Percentiles rank a stretch among this genome's conserved stretches.
phyloP scores from a whole-genome alignment of 1,140 invertebrate genomes.

The Delia radicum region DNA sequence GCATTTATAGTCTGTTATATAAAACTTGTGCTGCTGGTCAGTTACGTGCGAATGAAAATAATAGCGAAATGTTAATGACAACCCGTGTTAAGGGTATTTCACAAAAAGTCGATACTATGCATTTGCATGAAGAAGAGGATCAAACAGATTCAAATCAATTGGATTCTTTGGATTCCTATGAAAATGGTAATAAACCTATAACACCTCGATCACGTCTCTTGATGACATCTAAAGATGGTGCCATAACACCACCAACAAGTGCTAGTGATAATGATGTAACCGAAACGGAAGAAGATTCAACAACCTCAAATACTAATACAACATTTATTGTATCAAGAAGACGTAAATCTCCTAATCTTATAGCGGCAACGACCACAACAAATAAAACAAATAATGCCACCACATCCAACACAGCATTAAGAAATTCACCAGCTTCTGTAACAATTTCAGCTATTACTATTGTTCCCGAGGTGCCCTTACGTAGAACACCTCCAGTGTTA shows the following conservation, averaged over 20 bases:
- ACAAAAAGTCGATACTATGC: constrained; percentile 66
- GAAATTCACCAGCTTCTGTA: not conserved
- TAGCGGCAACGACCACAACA: not conserved
- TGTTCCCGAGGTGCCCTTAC: not conserved
- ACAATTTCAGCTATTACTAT: not conserved
- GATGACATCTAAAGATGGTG: not conserved
- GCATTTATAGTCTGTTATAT: constrained; percentile 61
- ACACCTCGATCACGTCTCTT: not conserved
- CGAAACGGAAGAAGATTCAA: constrained; percentile 25
- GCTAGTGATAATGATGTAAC: constrained; percentile 27
- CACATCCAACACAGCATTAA: not conserved
- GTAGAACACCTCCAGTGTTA: constrained; percentile 16
- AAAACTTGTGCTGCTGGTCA: constrained; percentile 36
- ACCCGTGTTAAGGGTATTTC: constrained; percentile 59
- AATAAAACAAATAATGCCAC: not conserved
- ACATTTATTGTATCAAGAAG: constrained; percentile 24
- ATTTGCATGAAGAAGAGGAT: constrained; percentile 61
- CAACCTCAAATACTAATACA: constrained; percentile 11
- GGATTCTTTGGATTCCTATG: constrained; percentile 28
- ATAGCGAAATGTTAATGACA: constrained; percentile 49
- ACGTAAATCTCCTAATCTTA: constrained; percentile 26
- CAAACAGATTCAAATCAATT: constrained; percentile 13
- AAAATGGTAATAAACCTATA: constrained; percentile 30
- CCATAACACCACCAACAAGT: constrained; percentile 13
- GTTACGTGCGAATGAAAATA: constrained; percentile 44